Base-by-base conservation (phyloP, 1,140 invertebrate genomes). In the Lepidostoma basale region DNA sequence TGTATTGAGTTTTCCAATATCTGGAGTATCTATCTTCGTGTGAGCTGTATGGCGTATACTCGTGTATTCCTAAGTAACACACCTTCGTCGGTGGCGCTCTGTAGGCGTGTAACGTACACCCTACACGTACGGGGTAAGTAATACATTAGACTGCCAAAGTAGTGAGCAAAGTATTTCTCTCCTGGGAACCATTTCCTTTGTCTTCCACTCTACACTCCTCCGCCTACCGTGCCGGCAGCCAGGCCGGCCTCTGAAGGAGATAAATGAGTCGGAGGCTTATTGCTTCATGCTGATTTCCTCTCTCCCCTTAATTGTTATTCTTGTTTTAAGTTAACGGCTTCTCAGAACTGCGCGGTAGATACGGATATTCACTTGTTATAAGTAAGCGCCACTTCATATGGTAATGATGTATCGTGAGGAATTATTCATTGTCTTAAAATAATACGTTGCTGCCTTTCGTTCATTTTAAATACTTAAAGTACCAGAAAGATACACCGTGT, bases 71-170 rank as follows among this genome's bases (percentile, higher is more conserved):
- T n/a, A n/a, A n/a, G n/a, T n/a, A n/a, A n/a, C n/a, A n/a, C n/a
- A n/a, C n/a, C n/a, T n/a, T n/a, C n/a, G 14, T 6, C 1, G 33
- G n/a, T 44, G 1, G 40, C 1, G 40, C 18, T 44, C 40, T 2
- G 18, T 16, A 16, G 40, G 16, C n/a, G 40, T 44, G 16, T 16
- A 12, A 18, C n/a, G 40, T 44, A 44, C 39, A 42, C 6, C n/a
- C n/a, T 14, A 42, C 40, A 16, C 16, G 26, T 54, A 33, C 63
- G 62, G 60, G 62, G 64, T 64, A 62, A 67, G 70, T 66, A 72
- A 68, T 72, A 72, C 70, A 72, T 72, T 68, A 72, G 70, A 72
- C 66, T 72, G 70, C 66, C 70, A 72, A 72, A 72, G 70, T 72
- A 68, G 66, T 62, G 66, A 71, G 70, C 66, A 72, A 72, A 72